Evolutionary conservation across 2,888 invertebrate species (phyloP).

Genomic region (Andrena chrysosceles): DNA sequence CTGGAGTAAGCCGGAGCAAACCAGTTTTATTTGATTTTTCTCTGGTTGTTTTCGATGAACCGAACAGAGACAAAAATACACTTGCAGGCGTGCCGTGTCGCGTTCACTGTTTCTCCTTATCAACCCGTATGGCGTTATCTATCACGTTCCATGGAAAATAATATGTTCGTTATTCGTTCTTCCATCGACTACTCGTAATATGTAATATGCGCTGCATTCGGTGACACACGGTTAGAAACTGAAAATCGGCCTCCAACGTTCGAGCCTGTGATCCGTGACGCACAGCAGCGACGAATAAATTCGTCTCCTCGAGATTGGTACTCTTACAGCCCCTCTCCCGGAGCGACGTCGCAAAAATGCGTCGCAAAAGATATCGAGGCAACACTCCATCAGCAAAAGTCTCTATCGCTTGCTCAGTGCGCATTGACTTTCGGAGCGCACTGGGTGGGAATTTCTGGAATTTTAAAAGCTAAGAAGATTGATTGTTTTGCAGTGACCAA

Average conservation of each 20-base stretch:
- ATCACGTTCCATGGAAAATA: conserved; percentile 35
- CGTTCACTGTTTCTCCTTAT: conserved; percentile 37
- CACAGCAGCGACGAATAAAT: not conserved
- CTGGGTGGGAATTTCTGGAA: too few relatives aligned
- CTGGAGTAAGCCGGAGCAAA: conserved; percentile 54
- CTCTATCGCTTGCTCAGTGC: too few relatives aligned
- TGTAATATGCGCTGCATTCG: not conserved
- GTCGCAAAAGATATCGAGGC: too few relatives aligned
- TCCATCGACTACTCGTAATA: not conserved
- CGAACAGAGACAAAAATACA: conserved; percentile 48
- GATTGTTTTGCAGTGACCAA: too few relatives aligned
- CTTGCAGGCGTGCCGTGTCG: not conserved
- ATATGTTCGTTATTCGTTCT: not conserved
- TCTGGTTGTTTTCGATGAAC: conserved; percentile 55
- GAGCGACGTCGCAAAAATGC: not conserved
- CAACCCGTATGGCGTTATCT: conserved; percentile 40
- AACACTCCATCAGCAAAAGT: too few relatives aligned
- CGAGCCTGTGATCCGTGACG: not conserved
- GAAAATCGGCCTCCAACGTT: not conserved
- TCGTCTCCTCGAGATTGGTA: not conserved
- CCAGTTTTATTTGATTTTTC: conserved; percentile 68
- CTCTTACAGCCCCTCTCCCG: not conserved
- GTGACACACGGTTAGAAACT: not conserved
- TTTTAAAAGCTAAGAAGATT: too few relatives aligned
- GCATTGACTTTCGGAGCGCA: too few relatives aligned